These are phyloP conservation scores for Scophthalmus maximus DNA, from an alignment of 2,113 vertebrate genomes.

Conservation along the genomic window DNA sequence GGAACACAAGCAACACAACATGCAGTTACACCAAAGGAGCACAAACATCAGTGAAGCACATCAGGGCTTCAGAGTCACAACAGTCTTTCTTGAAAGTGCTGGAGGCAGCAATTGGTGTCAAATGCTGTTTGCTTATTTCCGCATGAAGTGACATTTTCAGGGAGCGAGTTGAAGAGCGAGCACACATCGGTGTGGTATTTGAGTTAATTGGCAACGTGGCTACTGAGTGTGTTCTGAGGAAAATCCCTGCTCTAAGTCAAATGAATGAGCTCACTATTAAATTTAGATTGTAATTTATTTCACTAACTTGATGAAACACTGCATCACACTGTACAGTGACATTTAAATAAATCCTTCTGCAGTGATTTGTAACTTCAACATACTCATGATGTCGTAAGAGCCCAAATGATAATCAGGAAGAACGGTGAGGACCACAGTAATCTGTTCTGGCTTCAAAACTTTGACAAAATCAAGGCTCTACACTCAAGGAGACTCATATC, in stretches of 20 bases:
- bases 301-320: neutral
- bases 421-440: conserved; percentile 5
- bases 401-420: conserved; percentile 1
- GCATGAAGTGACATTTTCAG: conserved; percentile 65
- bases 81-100: conserved; percentile 60
- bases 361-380: neutral
- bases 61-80: conserved; percentile 25
- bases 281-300: neutral
- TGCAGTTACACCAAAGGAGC: conserved; percentile 8
- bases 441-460: conserved; percentile 22
- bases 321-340: neutral
- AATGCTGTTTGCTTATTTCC: conserved; percentile 66
- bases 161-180: conserved; percentile 48
- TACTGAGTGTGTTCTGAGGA: conserved; percentile 22
- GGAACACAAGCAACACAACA: neutral
- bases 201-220: conserved; percentile 66
- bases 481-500: conserved; percentile 67
- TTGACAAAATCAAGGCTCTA: conserved; percentile 60
- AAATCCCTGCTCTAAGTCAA: neutral
- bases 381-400: neutral
- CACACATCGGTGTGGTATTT: conserved; percentile 67
- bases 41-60: conserved; percentile 10
- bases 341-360: neutral
- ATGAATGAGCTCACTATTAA: neutral
- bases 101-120: conserved; percentile 61